A percentile compares a stretch with the other conserved stretches of the same genome.
Evolutionary conservation across 2,888 invertebrate genomes (phyloP).

Genomic region (Synergus japonicus): DNA sequence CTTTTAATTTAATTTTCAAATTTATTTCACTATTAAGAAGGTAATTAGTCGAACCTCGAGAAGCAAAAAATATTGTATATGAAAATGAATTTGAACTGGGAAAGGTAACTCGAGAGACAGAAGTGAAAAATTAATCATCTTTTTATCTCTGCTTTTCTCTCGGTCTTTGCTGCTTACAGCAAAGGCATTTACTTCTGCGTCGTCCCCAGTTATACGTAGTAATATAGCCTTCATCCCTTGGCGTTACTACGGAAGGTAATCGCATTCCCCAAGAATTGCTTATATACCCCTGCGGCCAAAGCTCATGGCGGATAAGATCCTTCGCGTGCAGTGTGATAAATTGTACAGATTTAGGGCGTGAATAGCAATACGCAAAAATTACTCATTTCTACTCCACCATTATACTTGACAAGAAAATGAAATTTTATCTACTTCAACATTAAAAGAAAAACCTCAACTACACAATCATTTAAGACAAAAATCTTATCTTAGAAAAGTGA

Average conservation of each 20-base stretch:
- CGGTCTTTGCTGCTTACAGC: conserved; percentile 51
- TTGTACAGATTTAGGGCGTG: conserved; percentile 49
- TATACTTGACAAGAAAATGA: not conserved
- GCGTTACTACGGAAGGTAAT: conserved; percentile 64
- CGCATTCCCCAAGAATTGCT: conserved; percentile 67
- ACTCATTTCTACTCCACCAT: conserved; percentile 44
- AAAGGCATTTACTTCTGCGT: conserved; percentile 61
- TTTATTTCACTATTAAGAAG: not conserved
- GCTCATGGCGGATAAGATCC: conserved; percentile 61
- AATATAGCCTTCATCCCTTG: conserved; percentile 61
- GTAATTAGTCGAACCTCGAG: not conserved
- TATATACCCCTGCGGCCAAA: conserved; percentile 60
- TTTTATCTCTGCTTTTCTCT: conserved; percentile 38
- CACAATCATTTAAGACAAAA: no score
- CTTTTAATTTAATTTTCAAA: not conserved
- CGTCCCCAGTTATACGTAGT: conserved; percentile 60
- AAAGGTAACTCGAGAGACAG: conserved; percentile 28
- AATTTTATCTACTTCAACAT: not conserved
- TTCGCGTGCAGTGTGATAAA: conserved; percentile 55
- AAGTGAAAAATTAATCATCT: conserved; percentile 41
- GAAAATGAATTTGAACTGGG: conserved; percentile 1
- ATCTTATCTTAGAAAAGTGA: no score
- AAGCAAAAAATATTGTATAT: not conserved
- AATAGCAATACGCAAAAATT: conserved; percentile 47
- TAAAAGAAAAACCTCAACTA: not conserved